Conservation (phyloP, 2,797 vertebrate species). For the Tiaroga cobitis region DNA sequence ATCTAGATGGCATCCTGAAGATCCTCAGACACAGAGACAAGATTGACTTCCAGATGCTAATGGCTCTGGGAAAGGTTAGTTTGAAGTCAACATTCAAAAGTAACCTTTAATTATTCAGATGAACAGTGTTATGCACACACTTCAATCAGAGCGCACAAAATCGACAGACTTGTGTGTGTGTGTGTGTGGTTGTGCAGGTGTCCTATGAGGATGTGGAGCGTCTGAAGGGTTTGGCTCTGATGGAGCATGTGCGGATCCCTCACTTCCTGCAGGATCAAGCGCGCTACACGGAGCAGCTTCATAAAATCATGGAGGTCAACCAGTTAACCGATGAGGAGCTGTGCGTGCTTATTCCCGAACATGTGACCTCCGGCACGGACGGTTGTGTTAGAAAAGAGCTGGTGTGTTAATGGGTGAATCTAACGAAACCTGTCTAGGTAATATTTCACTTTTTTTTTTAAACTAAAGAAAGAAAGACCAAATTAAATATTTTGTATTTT, state of each 20-base stretch:
- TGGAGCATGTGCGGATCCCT: constrained; percentile 86
- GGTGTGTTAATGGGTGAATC: background rate
- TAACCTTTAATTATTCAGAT: background rate
- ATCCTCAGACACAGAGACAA: constrained; percentile 88
- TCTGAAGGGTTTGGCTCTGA: constrained; percentile 82
- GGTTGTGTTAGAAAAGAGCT: background rate
- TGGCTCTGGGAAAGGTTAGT: constrained; percentile 90
- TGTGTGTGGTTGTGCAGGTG: constrained; percentile 73
- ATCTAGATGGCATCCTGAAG: constrained; percentile 90
- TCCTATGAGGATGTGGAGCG: constrained; percentile 92
- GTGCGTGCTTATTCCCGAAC: constrained; percentile 72
- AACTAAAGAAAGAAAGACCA: background rate
- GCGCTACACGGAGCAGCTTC: constrained; percentile 85
- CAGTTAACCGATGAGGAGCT: constrained; percentile 87
- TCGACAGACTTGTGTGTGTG: background rate
- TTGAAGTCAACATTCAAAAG: background rate
- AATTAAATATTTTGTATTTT: background rate
- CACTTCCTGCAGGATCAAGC: constrained; percentile 89
- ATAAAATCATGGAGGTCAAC: constrained; percentile 92
- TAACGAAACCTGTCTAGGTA: background rate
- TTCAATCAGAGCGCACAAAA: background rate
- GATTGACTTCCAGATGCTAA: constrained; percentile 91
- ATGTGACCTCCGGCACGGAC: background rate
- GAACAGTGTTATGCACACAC: background rate
- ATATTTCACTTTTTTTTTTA: background rate